These are phyloP conservation scores for Acrobasis consociella DNA, from an alignment of 2,888 invertebrate genomes.

Conservation along the genomic window DNA sequence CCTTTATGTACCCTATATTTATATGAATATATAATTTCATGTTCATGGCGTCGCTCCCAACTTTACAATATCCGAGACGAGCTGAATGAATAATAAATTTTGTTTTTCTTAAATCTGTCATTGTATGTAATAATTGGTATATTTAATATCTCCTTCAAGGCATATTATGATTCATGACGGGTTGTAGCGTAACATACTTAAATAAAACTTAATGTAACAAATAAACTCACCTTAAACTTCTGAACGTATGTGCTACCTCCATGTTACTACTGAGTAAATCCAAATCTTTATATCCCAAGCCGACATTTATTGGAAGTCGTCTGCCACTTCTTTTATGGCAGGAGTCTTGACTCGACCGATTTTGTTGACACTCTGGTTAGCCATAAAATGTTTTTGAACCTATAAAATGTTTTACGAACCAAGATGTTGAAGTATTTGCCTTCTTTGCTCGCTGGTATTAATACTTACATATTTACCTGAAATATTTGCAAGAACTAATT, in stretches of 20 bases:
- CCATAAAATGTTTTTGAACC: slow-evolving; percentile 2
- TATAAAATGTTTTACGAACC: not conserved
- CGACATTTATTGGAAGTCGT: slow-evolving; percentile 1
- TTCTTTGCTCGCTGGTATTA: not conserved
- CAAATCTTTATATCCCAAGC: not conserved
- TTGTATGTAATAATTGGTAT: too few species aligned
- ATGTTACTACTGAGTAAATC: not conserved
- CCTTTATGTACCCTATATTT: too few species aligned
- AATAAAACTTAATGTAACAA: not conserved
- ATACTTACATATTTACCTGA: too few species aligned
- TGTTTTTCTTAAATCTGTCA: too few species aligned
- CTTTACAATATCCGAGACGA: too few species aligned
- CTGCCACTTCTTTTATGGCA: not conserved
- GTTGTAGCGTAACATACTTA: too few species aligned
- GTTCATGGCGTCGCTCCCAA: too few species aligned
- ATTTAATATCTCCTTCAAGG: too few species aligned
- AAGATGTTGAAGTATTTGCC: not conserved
- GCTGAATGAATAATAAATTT: too few species aligned
- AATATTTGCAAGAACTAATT: too few species aligned
- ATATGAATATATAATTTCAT: too few species aligned
- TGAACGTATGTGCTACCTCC: not conserved
- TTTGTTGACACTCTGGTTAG: not conserved
- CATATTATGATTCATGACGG: too few species aligned
- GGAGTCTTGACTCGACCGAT: not conserved
- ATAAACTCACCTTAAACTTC: not conserved